Percentiles rank a stretch among this genome's conserved stretches.
Evolutionary conservation across 1,140 invertebrate species (phyloP).

Genomic region (Lepidotrigona ventralis): DNA sequence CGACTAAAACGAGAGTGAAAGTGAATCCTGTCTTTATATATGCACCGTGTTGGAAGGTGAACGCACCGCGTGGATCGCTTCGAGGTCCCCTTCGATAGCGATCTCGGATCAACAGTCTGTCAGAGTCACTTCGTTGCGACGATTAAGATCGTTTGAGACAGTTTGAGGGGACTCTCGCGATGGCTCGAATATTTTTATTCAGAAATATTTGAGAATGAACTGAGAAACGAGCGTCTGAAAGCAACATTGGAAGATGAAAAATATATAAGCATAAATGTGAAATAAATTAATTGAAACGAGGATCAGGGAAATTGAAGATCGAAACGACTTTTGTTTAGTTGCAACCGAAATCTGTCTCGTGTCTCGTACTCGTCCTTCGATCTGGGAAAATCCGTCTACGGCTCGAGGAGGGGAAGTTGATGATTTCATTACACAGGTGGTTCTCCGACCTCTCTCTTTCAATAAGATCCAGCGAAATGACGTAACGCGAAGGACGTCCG

Average conservation of each 20-base stretch:
- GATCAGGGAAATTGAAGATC: not conserved
- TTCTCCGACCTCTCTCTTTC: conserved; percentile 48
- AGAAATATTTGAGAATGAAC: no score
- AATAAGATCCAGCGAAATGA: conserved; percentile 39
- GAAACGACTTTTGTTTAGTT: not conserved
- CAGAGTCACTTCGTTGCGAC: not conserved
- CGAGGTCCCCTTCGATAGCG: conserved; percentile 58
- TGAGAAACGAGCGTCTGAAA: not conserved
- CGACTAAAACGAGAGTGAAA: conserved; percentile 74
- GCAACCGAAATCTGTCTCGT: not conserved
- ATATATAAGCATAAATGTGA: no score
- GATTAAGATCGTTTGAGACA: not conserved
- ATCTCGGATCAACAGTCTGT: conserved; percentile 37
- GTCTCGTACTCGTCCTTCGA: conserved; percentile 42
- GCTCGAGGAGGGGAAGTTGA: conserved; percentile 8
- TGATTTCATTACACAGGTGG: not conserved
- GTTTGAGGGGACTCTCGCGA: not conserved
- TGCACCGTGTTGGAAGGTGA: conserved; percentile 53
- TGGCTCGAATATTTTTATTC: not conserved
- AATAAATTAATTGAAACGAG: not conserved
- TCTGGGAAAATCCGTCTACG: conserved; percentile 53
- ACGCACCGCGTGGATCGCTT: conserved; percentile 47
- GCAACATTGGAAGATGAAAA: not conserved
- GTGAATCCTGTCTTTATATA: conserved; percentile 70
- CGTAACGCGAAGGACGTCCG: conserved; percentile 35